Base-by-base conservation (phyloP, 2,888 invertebrate genomes). In the Trissolcus japonicus region DNA sequence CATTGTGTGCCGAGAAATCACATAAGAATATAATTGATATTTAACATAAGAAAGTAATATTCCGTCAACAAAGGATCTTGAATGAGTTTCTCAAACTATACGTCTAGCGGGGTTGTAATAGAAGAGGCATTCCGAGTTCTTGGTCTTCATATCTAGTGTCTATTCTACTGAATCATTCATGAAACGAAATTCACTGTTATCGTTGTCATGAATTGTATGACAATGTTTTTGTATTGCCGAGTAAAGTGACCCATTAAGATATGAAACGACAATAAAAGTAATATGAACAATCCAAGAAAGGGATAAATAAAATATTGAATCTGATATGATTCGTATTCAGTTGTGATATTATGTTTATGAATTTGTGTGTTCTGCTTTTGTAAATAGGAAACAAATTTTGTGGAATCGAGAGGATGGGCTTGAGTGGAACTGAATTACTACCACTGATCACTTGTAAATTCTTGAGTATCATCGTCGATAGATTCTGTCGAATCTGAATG, bases 141-240 rank as follows among this genome's bases (percentile, higher is more conserved):
- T 77, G 35, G 78, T 74, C 78, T 65, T 29, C 73, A 74, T 78
- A 78, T 69, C 78, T 78, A 69, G 73, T 78, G 78, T 78, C 75
- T 78, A 78, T 78, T 78, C 69, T 78, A 66, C 67, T 78, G 78
- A 78, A 78, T 78, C 78, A 78, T 78, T 78, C 78, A 78, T 75
- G 71, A 75, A 69, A 74, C 69, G 68, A 75, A 75, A 75, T 75
- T 78, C 75, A 67, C 78, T 71, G 78, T 75, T 78, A 78, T 78
- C 71, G 78, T 67, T 63, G 71, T 67, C 78, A 79, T 79, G 76
- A 77, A 77, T 77, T 77, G 68, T 72, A 75, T 62, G 66, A 61
- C 65, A 68, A 74, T 75, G 76, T 79, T 71, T 74, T 79, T 79
- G 79, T 79, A 67, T 74, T 63, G 67, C 72, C 73, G 63, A 66